A percentile compares a stretch with the other conserved stretches of the same genome.
Evolutionary conservation across 2,113 vertebrate genomes (phyloP).

Genomic region (Hemiscyllium ocellatum): DNA sequence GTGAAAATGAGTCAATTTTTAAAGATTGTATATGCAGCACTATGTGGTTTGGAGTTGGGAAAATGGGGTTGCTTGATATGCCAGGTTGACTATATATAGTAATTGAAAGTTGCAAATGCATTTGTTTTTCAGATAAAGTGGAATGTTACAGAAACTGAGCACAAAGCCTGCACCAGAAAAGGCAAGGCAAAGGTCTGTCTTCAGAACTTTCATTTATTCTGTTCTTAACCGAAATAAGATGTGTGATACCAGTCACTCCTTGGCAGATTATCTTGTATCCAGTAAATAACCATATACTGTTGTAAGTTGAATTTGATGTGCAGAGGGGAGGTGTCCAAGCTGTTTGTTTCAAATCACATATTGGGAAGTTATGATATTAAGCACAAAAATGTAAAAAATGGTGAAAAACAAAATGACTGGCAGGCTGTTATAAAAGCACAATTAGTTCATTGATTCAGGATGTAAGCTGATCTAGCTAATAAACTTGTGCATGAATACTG

Average conservation of each 20-base stretch:
- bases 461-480: not conserved
- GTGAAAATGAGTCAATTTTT: not conserved
- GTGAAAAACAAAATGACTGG: not conserved
- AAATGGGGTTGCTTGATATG: not conserved
- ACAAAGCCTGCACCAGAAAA: slow-evolving; percentile 64
- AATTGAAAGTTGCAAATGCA: not conserved
- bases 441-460: not conserved
- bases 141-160: slow-evolving; percentile 65
- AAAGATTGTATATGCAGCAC: not conserved
- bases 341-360: not conserved
- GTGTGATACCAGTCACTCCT: not conserved
- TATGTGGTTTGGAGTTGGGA: not conserved
- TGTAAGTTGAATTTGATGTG: not conserved
- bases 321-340: not conserved
- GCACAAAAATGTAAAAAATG: not conserved
- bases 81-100: not conserved
- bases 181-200: slow-evolving; percentile 69
- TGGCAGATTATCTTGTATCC: not conserved
- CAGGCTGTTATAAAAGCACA: not conserved
- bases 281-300: not conserved
- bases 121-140: slow-evolving; percentile 64
- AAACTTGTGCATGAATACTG: not conserved
- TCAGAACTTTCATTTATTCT: not conserved
- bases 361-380: not conserved
- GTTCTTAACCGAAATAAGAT: not conserved